Base-by-base conservation (phyloP, 2,797 vertebrate genomes). In the Typhlichthys subterraneus region DNA sequence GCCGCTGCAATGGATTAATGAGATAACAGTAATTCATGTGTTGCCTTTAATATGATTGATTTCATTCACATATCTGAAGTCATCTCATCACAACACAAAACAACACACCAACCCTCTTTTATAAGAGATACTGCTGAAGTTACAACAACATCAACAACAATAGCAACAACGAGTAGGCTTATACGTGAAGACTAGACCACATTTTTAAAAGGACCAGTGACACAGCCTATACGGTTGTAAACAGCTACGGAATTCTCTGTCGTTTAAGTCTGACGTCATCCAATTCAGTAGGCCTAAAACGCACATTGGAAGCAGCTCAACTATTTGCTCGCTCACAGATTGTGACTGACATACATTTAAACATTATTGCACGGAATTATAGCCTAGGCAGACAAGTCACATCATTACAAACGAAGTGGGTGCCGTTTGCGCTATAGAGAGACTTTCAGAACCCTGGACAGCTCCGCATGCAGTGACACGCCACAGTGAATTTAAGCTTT, bases 331-430 rank as follows among this genome's bases (percentile, higher is more conserved):
- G 48, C 12, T 47, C 65, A 79, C 57, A 76, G 33, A 67, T 53
- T 45, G 66, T 53, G 58, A 86, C 59, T 55, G 63, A 81, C 76
- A 72, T 3, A 67, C 19, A 55, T 60, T 15, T 72, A 84, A 80
- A 86, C 63, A 12, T 83, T 86, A 89, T 87, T 88, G 85, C 80
- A 85, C 84, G 69, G 81, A 83, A 80, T 84, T 85, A 89, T 83
- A 79, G 61, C 38, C 38, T 42, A 82, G 75, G 75, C 73, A 70
- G 68, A 70, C 57, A 17, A 42, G 59, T 70, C 59, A 65, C 70
- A 79, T 61, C 61, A 61, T 56, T 70, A 68, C 68, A 59, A 71
- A 65, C 60, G 62, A 57, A 49, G 69, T 12, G 60, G 48, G n/a
- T 51, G 38, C 38, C 38, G 66, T 54, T 63, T 3, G 4, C 48